Conservation (phyloP, 1,140 invertebrate genomes). For the Akabosia matsudoensis region DNA sequence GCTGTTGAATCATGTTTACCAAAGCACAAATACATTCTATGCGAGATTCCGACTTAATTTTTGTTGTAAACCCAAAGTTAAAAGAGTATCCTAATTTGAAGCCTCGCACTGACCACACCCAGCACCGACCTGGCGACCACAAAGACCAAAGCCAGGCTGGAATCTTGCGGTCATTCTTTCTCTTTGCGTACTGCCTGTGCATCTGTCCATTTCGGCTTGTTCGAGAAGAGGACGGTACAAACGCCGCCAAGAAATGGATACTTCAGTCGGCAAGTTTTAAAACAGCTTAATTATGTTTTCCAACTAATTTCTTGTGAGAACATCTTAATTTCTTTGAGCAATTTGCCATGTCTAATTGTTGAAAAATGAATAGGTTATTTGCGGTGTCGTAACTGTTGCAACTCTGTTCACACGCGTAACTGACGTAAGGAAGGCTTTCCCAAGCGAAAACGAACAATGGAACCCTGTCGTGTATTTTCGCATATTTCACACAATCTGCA, state of each 20-base stretch:
- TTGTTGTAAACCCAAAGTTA: not conserved
- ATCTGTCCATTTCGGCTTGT: not conserved
- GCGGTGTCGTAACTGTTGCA: not conserved
- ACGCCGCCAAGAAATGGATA: not conserved
- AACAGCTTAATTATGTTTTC: too few species aligned
- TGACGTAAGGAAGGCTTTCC: constrained; percentile 5
- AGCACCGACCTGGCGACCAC: not conserved
- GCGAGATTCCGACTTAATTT: constrained; percentile 3
- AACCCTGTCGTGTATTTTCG: constrained; percentile 8
- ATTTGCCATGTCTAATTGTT: not conserved
- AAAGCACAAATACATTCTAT: not conserved
- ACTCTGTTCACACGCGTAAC: not conserved
- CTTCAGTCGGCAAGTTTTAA: not conserved
- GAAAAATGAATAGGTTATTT: not conserved
- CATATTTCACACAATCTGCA: constrained; percentile 7
- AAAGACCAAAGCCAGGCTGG: not conserved
- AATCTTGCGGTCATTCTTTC: not conserved
- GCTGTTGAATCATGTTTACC: not conserved
- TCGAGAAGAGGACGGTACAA: not conserved
- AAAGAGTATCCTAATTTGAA: not conserved
- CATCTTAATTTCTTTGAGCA: too few species aligned
- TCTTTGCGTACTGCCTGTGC: not conserved
- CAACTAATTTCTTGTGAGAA: too few species aligned
- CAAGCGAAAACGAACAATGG: not conserved
- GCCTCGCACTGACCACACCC: not conserved